Evolutionary conservation across 2,797 vertebrate genomes (phyloP).

Genomic region (Enteromius treurensis): DNA sequence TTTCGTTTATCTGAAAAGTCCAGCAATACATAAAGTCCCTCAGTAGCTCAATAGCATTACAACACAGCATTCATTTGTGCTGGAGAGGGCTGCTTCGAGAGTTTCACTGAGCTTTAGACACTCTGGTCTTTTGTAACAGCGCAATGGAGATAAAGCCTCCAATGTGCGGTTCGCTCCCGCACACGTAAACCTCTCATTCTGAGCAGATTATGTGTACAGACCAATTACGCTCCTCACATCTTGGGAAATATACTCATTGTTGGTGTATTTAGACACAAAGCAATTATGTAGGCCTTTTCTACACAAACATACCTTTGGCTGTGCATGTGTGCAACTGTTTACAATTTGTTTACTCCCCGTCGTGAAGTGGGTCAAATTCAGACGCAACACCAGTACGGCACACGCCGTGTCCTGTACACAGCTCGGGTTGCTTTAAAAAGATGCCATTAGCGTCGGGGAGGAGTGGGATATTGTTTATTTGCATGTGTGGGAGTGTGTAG

Average conservation of each 20-base stretch:
- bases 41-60: conserved; percentile 45
- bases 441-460: not conserved
- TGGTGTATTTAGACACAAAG: conserved; percentile 1
- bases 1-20: conserved; percentile 33
- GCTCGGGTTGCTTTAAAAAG: not conserved
- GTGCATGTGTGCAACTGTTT: conserved; percentile 25
- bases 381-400: not conserved
- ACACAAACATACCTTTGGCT: conserved; percentile 22
- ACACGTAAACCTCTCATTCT: conserved; percentile 56
- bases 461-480: conserved; percentile 40
- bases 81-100: conserved; percentile 49
- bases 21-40: conserved; percentile 38
- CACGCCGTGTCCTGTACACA: not conserved
- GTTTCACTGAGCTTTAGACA: conserved; percentile 35
- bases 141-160: conserved; percentile 69
- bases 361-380: conserved; percentile 41
- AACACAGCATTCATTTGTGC: conserved; percentile 31
- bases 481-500: conserved; percentile 51
- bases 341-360: conserved; percentile 24
- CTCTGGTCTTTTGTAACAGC: conserved; percentile 47
- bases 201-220: conserved; percentile 67
- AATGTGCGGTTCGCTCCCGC: conserved; percentile 68
- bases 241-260: conserved; percentile 44
- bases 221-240: conserved; percentile 44
- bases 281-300: conserved; percentile 23